Evolutionary conservation across 37 sponge, comb jelly and placozoan genomes (phyloP), one percentile per base, ranked within the genome.

Genomic region (Aplysina aerophoba): DNA sequence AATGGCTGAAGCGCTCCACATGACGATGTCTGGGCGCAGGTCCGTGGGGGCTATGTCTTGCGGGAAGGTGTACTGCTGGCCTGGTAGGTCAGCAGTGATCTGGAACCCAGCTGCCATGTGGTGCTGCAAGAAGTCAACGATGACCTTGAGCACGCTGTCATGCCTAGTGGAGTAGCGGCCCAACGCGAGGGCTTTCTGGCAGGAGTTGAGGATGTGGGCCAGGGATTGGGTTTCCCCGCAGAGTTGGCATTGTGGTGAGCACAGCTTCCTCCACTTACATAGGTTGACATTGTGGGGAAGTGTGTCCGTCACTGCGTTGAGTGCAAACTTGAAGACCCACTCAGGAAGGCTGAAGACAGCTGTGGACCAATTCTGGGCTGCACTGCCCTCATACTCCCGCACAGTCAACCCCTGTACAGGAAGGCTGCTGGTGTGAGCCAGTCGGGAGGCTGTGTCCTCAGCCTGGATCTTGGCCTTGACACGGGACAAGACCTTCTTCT

Each of bases 231-330:
- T 21, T n/a, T 81, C 59, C 2, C 58, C 58, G 61, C 82, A 81
- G 39, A 60, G 82, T 40, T 60, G 24, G 64, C 63, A 60, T 4
- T 13, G n/a, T n/a, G 22, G 22, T 11, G 82, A 81, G 20, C 20
- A 36, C 50, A 20, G 30, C 63, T 40, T 80, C 59, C 31, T 80
- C 80, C 80, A 80, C 6, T 25, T 25, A 0, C 15, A n/a, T 28
- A 80, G 59, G 80, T 55, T 80, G 28, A 59, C 58, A 27, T 80
- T 80, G 58, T 80, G 80, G 0, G 80, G 80, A 12, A 80, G 31
- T 28, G 80, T 80, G 80, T 80, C 80, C 16, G 20, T n/a, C 16
- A 33, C 58, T 11, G 58, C 58, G 24, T 80, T 80, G 0, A 80
- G 80, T 15, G 80, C 19, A 22, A 80, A 80, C 80, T 80, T 80